Percentiles rank a stretch among this genome's conserved stretches.
Conservation (phyloP, 2,113 vertebrate species). For the Anhinga rufa region DNA sequence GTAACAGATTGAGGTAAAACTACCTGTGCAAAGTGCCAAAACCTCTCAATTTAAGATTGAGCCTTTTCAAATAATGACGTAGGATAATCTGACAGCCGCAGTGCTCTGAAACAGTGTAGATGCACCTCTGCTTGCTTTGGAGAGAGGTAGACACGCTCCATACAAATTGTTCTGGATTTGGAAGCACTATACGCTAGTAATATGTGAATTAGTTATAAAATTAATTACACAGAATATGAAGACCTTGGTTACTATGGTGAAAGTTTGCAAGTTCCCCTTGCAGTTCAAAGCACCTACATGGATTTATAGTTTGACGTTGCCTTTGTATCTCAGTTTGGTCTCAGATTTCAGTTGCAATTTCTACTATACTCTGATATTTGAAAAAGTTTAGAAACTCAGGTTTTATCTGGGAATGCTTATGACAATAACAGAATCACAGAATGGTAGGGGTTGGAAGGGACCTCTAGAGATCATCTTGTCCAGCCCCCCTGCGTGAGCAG, state of each 20-base stretch:
- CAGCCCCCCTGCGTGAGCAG: too few relatives aligned
- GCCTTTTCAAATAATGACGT: not conserved
- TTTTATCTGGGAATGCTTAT: not conserved
- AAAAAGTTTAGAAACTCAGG: not conserved
- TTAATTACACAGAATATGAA: not conserved
- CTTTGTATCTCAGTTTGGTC: not conserved
- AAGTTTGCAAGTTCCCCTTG: not conserved
- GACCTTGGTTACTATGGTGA: not conserved
- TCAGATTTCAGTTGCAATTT: not conserved
- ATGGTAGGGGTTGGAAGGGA: too few relatives aligned
- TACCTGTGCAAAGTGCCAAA: not conserved
- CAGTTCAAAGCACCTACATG: not conserved
- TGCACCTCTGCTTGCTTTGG: not conserved
- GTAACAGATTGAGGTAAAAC: not conserved
- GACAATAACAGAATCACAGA: not conserved
- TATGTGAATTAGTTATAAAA: not conserved
- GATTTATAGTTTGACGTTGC: not conserved
- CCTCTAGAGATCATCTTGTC: too few relatives aligned
- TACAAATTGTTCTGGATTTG: not conserved
- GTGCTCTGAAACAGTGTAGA: accelerated
- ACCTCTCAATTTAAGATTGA: not conserved
- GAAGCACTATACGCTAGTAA: not conserved
- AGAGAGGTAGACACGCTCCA: not conserved
- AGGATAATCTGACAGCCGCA: not conserved
- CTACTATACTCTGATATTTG: not conserved